Conservation (phyloP, 2,113 vertebrate species). For the Junco hyemalis region DNA sequence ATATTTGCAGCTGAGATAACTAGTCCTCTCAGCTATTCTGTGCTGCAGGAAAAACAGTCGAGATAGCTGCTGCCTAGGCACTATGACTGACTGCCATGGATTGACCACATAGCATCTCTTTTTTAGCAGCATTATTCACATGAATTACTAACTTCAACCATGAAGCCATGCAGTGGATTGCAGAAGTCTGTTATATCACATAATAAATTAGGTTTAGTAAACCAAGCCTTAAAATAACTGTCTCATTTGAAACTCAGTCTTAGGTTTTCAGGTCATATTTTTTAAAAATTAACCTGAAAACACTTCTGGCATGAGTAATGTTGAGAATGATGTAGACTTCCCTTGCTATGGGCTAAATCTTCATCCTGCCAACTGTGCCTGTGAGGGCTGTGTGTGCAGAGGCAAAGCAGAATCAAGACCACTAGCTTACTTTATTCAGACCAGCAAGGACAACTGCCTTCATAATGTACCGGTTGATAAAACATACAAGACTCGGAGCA, state of each 20-base stretch:
- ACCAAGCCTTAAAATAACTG: constrained; percentile 13
- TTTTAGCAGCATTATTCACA: constrained; percentile 24
- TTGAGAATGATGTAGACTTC: neutral
- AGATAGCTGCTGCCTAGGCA: neutral
- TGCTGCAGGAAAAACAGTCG: constrained; percentile 31
- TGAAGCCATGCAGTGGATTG: neutral
- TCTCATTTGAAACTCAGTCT: constrained; percentile 6
- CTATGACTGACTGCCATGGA: neutral
- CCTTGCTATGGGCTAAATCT: neutral
- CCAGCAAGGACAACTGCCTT: neutral
- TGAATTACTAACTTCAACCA: constrained; percentile 14
- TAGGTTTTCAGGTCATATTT: neutral
- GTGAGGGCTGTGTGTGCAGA: neutral
- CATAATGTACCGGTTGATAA: neutral
- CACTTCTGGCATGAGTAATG: neutral
- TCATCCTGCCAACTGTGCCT: neutral
- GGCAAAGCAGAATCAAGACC: neutral
- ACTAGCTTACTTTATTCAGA: neutral
- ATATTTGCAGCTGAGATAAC: constrained; percentile 59
- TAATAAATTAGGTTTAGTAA: constrained; percentile 41
- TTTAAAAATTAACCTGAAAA: neutral
- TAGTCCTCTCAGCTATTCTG: constrained; percentile 18
- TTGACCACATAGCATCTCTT: neutral
- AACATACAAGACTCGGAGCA: neutral
- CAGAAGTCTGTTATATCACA: constrained; percentile 13